These are phyloP conservation scores for Nudaria mundana DNA, from an alignment of 2,888 invertebrate species.

Conservation along the genomic window DNA sequence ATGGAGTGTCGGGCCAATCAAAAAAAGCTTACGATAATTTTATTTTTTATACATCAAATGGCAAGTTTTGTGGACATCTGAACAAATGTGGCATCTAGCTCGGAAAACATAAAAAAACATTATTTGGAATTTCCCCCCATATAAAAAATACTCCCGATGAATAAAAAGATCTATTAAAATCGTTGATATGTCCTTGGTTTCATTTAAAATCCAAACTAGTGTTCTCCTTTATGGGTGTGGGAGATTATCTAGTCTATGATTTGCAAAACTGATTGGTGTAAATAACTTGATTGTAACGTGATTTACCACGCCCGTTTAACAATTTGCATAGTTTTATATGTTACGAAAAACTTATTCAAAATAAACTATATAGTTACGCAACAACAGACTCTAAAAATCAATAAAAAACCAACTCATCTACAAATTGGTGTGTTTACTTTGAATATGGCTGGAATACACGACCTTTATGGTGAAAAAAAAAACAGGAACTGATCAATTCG, in stretches of 20 bases:
- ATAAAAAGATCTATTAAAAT: too few species aligned
- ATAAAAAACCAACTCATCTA: too few species aligned
- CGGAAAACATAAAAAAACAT: too few species aligned
- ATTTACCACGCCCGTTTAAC: not conserved
- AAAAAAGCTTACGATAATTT: too few species aligned
- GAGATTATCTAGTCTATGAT: not conserved
- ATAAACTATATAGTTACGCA: not conserved
- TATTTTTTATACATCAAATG: too few species aligned
- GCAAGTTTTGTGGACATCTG: too few species aligned
- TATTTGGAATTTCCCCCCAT: too few species aligned
- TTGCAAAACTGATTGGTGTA: not conserved
- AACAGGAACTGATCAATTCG: conserved; percentile 3
- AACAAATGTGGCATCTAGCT: too few species aligned
- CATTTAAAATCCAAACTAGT: conserved; percentile 4
- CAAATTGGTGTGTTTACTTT: not conserved
- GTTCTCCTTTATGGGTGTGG: conserved; percentile 8
- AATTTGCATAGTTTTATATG: not conserved
- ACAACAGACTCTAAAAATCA: too few species aligned
- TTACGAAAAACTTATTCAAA: not conserved
- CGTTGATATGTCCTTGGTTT: conserved; percentile 10
- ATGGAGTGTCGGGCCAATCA: too few species aligned
- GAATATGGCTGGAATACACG: not conserved
- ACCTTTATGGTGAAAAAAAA: not conserved
- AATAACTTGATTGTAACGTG: not conserved
- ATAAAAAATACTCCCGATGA: not conserved